Percentiles rank a stretch among this genome's conserved stretches.
Conservation (phyloP, 2,888 invertebrate genomes). For the Sepiola atlantica region DNA sequence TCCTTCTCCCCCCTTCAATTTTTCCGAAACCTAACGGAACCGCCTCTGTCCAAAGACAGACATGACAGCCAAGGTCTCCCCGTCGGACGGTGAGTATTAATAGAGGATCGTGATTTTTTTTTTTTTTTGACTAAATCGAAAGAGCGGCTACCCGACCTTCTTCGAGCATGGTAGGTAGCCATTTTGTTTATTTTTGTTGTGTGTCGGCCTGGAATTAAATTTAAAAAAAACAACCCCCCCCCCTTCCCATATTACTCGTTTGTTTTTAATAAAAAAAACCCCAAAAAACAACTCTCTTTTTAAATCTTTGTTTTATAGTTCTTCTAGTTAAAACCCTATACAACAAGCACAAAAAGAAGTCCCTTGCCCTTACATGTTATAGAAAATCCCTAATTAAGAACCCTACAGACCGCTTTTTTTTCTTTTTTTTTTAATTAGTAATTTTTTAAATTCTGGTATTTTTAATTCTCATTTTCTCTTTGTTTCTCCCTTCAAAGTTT, state of each 20-base stretch:
- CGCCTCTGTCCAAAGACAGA: constrained; percentile 44
- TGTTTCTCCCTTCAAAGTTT: neutral
- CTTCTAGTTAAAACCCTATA: neutral
- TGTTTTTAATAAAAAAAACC: neutral
- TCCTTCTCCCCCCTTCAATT: neutral
- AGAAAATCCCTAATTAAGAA: neutral
- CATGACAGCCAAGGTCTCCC: constrained; percentile 61
- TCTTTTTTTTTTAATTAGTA: neutral
- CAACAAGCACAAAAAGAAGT: neutral
- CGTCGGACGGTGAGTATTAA: constrained; percentile 56
- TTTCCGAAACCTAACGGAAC: constrained; percentile 35
- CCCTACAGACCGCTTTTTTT: neutral
- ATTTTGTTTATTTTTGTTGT: constrained; percentile 73
- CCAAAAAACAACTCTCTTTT: neutral
- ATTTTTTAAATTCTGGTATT: neutral
- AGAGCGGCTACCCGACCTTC: constrained; percentile 55
- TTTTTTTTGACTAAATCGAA: constrained; percentile 49
- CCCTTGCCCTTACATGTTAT: neutral
- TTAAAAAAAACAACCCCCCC: constrained; percentile 56
- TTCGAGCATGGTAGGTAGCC: constrained; percentile 62
- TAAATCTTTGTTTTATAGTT: neutral
- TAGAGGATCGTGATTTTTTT: constrained; percentile 34
- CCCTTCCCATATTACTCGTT: constrained; percentile 47
- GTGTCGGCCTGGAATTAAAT: constrained; percentile 55
- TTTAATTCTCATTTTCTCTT: neutral